These are phyloP conservation scores for Nesoenas mayeri DNA, from an alignment of 2,113 vertebrate genomes.

Conservation along the genomic window DNA sequence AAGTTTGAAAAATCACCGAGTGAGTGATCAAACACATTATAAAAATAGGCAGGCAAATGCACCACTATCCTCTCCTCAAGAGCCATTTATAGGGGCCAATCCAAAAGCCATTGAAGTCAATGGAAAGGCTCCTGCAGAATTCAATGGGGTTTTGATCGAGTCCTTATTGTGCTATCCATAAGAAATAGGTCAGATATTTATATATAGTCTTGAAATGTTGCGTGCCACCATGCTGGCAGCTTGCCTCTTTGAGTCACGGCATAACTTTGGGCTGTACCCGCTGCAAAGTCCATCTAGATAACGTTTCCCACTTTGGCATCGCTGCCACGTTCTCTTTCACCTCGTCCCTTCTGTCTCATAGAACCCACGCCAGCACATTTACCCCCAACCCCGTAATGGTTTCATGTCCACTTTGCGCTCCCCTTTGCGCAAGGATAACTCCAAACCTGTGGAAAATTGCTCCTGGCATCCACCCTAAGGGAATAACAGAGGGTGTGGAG, in stretches of 20 bases:
- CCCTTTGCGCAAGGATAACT: rapidly evolving
- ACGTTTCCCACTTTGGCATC: background rate
- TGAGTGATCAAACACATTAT: constrained; percentile 60
- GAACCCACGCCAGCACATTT: rapidly evolving
- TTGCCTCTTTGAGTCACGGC: constrained; percentile 15
- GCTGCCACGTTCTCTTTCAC: rapidly evolving
- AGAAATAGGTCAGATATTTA: constrained; percentile 72
- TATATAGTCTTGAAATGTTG: constrained; percentile 56
- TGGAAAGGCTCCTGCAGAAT: constrained; percentile 64
- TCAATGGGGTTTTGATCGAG: constrained; percentile 69
- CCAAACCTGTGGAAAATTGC: background rate
- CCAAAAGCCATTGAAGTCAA: constrained; percentile 61
- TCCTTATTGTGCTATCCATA: constrained; percentile 66
- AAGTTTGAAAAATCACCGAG: constrained; percentile 60
- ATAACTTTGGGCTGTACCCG: background rate
- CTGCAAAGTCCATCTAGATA: background rate
- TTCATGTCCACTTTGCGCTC: background rate
- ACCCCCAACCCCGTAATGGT: rapidly evolving
- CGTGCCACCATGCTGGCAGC: constrained; percentile 48
- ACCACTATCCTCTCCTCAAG: constrained; percentile 50
- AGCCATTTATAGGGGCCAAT: constrained; percentile 67
- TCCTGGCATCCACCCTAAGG: background rate
- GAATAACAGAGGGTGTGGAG: background rate
- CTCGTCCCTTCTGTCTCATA: background rate
- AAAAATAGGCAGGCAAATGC: constrained; percentile 68